These are phyloP conservation scores for Ophthalmolycus amberensis DNA, from an alignment of 2,113 vertebrate species.

Conservation along the genomic window DNA sequence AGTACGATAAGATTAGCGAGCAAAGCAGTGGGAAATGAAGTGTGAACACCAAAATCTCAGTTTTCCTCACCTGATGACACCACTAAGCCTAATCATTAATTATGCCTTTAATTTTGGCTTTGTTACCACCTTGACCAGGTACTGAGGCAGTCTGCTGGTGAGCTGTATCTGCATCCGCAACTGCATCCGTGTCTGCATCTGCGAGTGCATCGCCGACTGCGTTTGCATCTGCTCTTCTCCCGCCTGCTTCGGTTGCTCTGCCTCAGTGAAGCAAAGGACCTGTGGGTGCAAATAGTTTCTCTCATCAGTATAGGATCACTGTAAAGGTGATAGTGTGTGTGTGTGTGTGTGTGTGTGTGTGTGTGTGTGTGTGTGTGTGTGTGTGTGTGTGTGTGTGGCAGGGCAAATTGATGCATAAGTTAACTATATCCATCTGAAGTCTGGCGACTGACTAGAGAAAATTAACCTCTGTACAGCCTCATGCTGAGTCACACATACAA, in stretches of 20 bases:
- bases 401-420: background rate
- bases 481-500: background rate
- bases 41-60: background rate
- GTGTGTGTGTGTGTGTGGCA: background rate
- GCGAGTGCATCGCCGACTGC: slow-evolving; percentile 33
- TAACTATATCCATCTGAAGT: background rate
- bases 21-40: background rate
- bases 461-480: background rate
- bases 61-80: background rate
- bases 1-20: background rate
- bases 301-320: background rate
- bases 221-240: background rate
- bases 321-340: background rate
- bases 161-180: slow-evolving; percentile 46
- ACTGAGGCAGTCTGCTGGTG: slow-evolving; percentile 42
- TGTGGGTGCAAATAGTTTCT: slow-evolving; percentile 21
- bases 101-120: background rate
- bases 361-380: background rate
- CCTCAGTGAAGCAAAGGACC: slow-evolving; percentile 64
- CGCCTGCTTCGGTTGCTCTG: background rate
- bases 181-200: slow-evolving; percentile 47
- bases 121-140: slow-evolving; percentile 55
- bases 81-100: background rate
- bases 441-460: background rate
- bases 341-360: background rate